Evolutionary conservation across 2,888 invertebrate species (phyloP), one percentile per base, ranked within the genome.

Genomic region (Eumerus sabulonum): DNA sequence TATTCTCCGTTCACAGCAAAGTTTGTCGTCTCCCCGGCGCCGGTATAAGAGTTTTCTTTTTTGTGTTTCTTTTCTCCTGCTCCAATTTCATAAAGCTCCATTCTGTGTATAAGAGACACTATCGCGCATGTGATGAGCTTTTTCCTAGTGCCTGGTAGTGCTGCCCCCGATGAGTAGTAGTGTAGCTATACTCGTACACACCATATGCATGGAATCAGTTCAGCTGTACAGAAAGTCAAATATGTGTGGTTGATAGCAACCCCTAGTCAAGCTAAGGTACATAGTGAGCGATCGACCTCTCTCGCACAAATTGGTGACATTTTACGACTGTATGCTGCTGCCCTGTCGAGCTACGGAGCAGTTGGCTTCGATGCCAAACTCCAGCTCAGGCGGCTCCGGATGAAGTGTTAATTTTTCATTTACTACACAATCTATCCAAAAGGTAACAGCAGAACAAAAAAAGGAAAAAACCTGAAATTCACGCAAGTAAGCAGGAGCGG

Each of bases 321-420:
- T 79, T 27, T 79, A 74, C 63, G 68, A 56, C 59, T 64, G 63
- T 68, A 64, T 53, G 64, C 77, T 77, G 66, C 77, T 47, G 48
- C 47, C 67, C 17, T 48, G 60, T 59, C 63, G 54, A 63, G 68
- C 54, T 38, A n/a, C n/a, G n/a, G n/a, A n/a, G n/a, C n/a, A 27
- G 27, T 27, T 27, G 27, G 27, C 27, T 27, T 27, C 27, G 27
- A n/a, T n/a, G n/a, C n/a, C n/a, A n/a, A n/a, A n/a, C 7, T 7
- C 27, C 27, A 7, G 27, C 27, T 38, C 45, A 72, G 59, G 38
- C 53, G 66, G 51, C 60, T 74, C 50, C 74, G 48, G 74, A 74
- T 79, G 74, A 79, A 79, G 79, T 79, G 79, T 79, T 79, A 79
- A 79, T 79, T 79, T 79, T 79, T 74, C 79, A 79, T 79, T 79